These are phyloP conservation scores for Gastrophryne carolinensis DNA, from an alignment of 2,797 vertebrate species.

Conservation along the genomic window DNA sequence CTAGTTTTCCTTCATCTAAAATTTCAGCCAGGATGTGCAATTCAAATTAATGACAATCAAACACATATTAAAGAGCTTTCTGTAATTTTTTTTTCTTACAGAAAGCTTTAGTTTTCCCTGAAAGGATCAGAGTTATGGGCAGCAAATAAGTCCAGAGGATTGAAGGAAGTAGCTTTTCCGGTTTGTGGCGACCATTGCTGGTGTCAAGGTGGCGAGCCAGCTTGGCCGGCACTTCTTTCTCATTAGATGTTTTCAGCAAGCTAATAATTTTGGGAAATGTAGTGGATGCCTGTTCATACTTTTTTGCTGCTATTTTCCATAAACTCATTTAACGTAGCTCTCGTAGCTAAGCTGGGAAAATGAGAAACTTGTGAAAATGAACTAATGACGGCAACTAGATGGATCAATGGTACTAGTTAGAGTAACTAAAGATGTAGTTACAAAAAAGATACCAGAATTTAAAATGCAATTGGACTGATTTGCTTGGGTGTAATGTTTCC, in stretches of 20 bases:
- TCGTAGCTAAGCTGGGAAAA: neutral
- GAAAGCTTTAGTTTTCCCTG: constrained; percentile 1
- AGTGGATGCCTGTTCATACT: neutral
- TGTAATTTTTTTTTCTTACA: neutral
- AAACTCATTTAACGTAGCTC: neutral
- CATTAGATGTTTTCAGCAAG: constrained; percentile 8
- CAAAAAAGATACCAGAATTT: no score
- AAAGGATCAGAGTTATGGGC: constrained; percentile 20
- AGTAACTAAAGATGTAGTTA: no score
- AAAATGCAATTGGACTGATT: no score
- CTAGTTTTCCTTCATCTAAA: neutral
- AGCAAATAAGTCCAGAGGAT: constrained; percentile 10
- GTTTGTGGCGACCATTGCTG: constrained; percentile 15
- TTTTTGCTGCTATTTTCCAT: neutral
- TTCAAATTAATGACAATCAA: constrained; percentile 2
- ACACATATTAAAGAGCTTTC: constrained; percentile 1
- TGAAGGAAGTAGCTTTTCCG: constrained; percentile 34
- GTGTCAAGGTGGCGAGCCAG: constrained; percentile 31
- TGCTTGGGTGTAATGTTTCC: no score
- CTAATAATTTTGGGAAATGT: constrained; percentile 11
- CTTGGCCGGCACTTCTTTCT: neutral
- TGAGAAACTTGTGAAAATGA: no score
- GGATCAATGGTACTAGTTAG: no score
- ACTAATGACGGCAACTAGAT: no score
- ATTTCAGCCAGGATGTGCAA: neutral